phyloP scores from a whole-genome alignment of 1,140 invertebrate genomes.

The Augochlora pura region DNA sequence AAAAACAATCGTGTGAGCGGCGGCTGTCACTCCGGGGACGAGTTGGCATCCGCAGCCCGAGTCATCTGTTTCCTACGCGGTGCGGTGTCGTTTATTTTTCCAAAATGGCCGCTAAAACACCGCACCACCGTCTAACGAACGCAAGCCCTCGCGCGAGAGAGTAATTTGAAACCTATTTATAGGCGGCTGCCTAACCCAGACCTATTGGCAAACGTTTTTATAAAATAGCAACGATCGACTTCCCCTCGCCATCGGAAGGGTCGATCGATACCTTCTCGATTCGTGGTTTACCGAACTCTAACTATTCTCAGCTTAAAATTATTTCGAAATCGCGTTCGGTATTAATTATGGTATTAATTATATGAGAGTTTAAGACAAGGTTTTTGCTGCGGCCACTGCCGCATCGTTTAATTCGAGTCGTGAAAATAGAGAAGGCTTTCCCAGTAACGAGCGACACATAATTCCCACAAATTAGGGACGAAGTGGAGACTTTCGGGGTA shows the following conservation, averaged over 20 bases:
- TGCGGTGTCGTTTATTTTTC: conserved; percentile 74
- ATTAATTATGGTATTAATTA: too few relatives aligned
- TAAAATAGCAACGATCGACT: conserved; percentile 9
- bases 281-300: too few relatives aligned
- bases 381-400: too few relatives aligned
- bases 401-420: not conserved
- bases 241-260: not conserved
- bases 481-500: conserved; percentile 24
- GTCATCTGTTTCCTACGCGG: conserved; percentile 76
- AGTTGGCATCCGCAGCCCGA: conserved; percentile 68
- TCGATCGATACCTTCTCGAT: not conserved
- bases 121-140: conserved; percentile 47
- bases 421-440: too few relatives aligned
- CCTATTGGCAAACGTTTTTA: conserved; percentile 47
- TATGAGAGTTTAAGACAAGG: too few relatives aligned
- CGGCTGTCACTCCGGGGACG: conserved; percentile 76
- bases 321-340: too few relatives aligned
- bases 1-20: conserved; percentile 75
- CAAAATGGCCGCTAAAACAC: conserved; percentile 77
- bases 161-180: conserved; percentile 77
- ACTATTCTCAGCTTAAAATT: too few relatives aligned
- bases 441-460: not conserved
- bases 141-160: conserved; percentile 67
- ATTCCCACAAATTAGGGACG: conserved; percentile 21
- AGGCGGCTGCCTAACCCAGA: conserved; percentile 57